Base-by-base conservation (phyloP, 1,140 invertebrate genomes). In the Xylocopa sonorina region DNA sequence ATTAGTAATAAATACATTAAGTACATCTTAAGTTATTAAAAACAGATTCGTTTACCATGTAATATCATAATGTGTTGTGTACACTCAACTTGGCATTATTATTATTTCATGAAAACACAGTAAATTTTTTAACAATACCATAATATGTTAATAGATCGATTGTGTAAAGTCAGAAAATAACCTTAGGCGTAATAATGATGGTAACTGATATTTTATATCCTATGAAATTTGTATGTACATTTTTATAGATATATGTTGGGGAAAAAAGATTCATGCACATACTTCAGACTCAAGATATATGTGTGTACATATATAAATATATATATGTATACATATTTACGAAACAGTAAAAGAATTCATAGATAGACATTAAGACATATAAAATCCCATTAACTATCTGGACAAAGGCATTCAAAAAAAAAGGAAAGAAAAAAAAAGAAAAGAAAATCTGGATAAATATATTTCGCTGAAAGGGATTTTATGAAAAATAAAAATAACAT, bases 401-500 rank as follows among this genome's bases (percentile, higher is more conserved):
- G 21, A 69, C 21, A 72, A 58, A 1, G 38, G 32, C 38, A 79
- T 63, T 63, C 32, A 48, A n/a, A 63, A 53, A 51, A 60, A 24
- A 60, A 76, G 55, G 6, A 29, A 69, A 24, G 0, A 24, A 18
- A 50, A 24, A 1, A 55, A 41, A 66, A n/a, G 48, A 55, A 34
- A 63, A 74, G 46, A 63, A 38, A 51, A 32, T 41, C 58, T 75
- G 41, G 21, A 78, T n/a, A 81, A 86, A 82, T 27, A 69, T 73
- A 74, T 81, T 77, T 51, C 53, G 43, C 71, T 29, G 53, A 60
- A 66, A 77, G 48, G 73, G 48, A 71, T 84, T 24, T 71, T 41
- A 57, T 62, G 62, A 80, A 86, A 83, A 80, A 84, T 69, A 73
- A 79, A 83, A 87, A 75, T 85, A 78, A 81, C 87, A 29, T 80